Conservation (phyloP, 2,113 vertebrate species). For the Erpornis zantholeuca region DNA sequence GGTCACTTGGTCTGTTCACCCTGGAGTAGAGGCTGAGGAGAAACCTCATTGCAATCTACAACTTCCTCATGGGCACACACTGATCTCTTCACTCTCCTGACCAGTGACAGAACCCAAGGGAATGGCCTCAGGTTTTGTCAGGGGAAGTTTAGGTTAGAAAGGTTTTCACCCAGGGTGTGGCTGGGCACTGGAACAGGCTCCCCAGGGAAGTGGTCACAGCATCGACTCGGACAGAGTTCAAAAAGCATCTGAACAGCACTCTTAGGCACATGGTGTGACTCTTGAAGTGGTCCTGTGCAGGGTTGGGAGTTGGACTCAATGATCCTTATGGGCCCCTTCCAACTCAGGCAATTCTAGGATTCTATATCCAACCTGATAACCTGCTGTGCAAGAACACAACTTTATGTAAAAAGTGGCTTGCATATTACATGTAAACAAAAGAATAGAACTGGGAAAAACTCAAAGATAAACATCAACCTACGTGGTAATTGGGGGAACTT, state of each 20-base stretch:
- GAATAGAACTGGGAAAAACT: background rate
- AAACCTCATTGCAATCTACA: background rate
- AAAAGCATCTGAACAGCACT: background rate
- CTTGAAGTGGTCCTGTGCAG: background rate
- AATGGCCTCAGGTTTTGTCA: background rate
- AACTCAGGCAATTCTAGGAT: background rate
- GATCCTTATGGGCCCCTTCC: background rate
- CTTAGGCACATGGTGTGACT: background rate
- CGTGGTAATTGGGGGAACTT: background rate
- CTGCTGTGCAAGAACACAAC: background rate
- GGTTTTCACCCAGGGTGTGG: background rate
- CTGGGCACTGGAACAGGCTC: background rate
- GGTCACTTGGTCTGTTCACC: background rate
- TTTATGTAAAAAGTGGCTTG: background rate
- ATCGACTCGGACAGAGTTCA: background rate
- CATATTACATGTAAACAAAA: background rate
- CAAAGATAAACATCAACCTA: background rate
- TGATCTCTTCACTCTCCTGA: rapidly evolving
- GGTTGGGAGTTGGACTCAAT: background rate
- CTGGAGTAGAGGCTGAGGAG: background rate
- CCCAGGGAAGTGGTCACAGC: background rate
- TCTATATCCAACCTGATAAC: background rate
- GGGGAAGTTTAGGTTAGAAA: background rate
- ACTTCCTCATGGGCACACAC: background rate
- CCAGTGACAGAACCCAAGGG: background rate